These are phyloP conservation scores for Cynoglossus semilaevis DNA, from an alignment of 2,113 vertebrate species.

Conservation along the genomic window DNA sequence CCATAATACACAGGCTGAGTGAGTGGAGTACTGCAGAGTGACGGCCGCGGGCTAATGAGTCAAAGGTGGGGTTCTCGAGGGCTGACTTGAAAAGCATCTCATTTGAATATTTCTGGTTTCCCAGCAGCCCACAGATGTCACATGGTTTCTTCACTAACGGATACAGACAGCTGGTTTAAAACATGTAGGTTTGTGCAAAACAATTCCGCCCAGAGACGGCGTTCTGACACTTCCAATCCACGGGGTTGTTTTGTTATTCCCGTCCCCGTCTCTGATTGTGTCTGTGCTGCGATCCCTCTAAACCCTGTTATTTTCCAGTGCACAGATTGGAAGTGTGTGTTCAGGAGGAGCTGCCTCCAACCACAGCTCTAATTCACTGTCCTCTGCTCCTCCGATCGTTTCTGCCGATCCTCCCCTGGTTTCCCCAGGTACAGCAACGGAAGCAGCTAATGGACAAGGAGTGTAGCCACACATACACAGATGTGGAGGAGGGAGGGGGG, in stretches of 20 bases:
- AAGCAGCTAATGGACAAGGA: constrained; percentile 65
- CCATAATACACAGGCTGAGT: too few species aligned
- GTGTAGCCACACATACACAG: constrained; percentile 53
- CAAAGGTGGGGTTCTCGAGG: constrained; percentile 25
- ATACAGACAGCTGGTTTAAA: constrained; percentile 12
- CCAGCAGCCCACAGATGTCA: constrained; percentile 16
- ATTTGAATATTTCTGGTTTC: constrained; percentile 39
- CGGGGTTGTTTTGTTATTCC: constrained; percentile 33
- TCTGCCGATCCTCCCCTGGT: constrained; percentile 12
- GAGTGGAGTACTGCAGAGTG: constrained; percentile 24
- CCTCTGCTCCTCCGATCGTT: constrained; percentile 19
- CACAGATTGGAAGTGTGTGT: constrained; percentile 5
- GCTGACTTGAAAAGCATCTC: constrained; percentile 35
- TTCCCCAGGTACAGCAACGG: constrained; percentile 41
- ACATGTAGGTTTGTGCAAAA: constrained; percentile 37
- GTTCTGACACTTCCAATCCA: constrained; percentile 41
- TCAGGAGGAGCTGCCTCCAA: constrained; percentile 16
- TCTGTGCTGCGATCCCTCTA: constrained; percentile 1
- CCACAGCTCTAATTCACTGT: constrained; percentile 22
- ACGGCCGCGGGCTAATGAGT: constrained; percentile 29
- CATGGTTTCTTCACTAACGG: constrained; percentile 38
- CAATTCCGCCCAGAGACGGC: constrained; percentile 38
- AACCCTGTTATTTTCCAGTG: constrained; percentile 21
- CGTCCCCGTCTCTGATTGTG: constrained; percentile 12
- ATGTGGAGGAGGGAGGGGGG: constrained; percentile 27